Conservation (phyloP, 1,140 invertebrate genomes). For the Cydia splendana region DNA sequence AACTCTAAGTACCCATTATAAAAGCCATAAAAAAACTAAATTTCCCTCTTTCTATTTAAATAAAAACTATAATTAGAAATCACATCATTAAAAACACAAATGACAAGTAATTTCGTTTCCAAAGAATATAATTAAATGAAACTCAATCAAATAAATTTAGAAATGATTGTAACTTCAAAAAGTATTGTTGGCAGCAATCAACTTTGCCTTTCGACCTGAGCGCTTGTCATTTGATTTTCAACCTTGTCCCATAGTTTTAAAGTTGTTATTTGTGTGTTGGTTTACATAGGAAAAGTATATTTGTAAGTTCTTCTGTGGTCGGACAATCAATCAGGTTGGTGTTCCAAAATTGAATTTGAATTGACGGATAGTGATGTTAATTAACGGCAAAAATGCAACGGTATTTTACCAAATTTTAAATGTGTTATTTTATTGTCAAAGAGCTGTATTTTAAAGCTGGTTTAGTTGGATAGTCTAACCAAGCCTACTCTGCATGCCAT, state of each 20-base stretch:
- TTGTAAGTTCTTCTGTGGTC: not conserved
- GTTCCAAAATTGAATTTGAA: constrained; percentile 24
- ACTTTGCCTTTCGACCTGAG: not conserved
- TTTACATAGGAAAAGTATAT: not conserved
- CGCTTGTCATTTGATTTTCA: not conserved
- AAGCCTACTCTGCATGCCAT: too few species aligned
- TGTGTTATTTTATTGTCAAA: not conserved
- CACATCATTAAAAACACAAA: constrained; percentile 21
- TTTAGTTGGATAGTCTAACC: too few species aligned
- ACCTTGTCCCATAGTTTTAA: not conserved
- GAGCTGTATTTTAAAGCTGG: too few species aligned
- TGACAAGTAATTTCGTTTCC: constrained; percentile 11
- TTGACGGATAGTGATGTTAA: constrained; percentile 15
- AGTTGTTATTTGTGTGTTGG: not conserved
- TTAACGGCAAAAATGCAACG: not conserved
- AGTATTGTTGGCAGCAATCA: constrained; percentile 5
- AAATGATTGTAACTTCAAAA: constrained; percentile 15
- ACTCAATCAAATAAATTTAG: constrained; percentile 8
- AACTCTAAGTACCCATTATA: not conserved
- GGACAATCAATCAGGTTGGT: constrained; percentile 27
- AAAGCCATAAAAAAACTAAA: not conserved
- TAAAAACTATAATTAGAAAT: constrained; percentile 6
- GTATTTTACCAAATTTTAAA: not conserved
- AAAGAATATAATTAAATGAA: constrained; percentile 11
- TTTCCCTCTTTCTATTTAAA: not conserved